Evolutionary conservation across 2,888 invertebrate species (phyloP), one percentile per base, ranked within the genome.

Genomic region (Nasonia oneida): DNA sequence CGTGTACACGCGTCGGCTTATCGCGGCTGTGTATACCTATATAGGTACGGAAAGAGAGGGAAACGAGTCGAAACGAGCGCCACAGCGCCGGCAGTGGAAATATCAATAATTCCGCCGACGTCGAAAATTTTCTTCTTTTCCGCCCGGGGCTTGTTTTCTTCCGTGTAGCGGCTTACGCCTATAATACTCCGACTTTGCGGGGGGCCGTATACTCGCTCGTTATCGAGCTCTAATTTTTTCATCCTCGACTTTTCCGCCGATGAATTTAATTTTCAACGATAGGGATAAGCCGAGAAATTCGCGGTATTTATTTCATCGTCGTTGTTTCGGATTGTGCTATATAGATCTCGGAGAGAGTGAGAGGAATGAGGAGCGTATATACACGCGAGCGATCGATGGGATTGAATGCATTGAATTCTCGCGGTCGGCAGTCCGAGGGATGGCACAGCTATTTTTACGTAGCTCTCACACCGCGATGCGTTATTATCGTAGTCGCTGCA

Each of bases 41-140:
- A 23, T 23, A 70, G 18, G 50, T 47, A n/a, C 23, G n/a, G 29
- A 64, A 10, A 12, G 39, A 23, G 42, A 18, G 12, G 18, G 47
- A 29, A 29, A 1, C 6, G 57, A 5, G 57, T 15, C 18, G 74
- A n/a, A 23, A 15, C 39, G 74, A 47, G 75, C 80, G 33, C 73
- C n/a, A n/a, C 57, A 29, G 79, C 47, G 29, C 39, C 23, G 74
- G 42, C 37, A 84, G 80, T 84, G 67, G 84, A 84, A 84, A 84
- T 80, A 84, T 84, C 84, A 84, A 84, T 84, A 84, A 84, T 75
- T 84, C 78, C 37, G 57, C 67, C 71, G 77, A 61, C n/a, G 73
- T 73, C 73, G 70, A 74, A 74, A 74, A n/a, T 50, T 64, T 75
- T 50, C 33, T 53, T 42, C 71, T 47, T 12, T 23, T 37, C 3